Conservation (phyloP, 2,113 vertebrate species). For the Echinops telfairi region DNA sequence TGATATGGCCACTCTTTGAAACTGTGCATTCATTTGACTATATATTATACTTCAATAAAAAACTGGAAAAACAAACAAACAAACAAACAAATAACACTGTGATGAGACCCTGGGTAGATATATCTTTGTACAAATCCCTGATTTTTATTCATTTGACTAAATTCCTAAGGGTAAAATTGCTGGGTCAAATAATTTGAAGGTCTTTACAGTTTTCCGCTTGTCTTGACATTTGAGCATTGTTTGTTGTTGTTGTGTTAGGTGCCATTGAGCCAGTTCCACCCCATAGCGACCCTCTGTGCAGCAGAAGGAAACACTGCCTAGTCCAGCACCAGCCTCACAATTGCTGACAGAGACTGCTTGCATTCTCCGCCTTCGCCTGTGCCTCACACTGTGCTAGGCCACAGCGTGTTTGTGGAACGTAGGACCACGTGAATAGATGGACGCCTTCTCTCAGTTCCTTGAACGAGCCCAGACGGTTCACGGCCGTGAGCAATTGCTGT, state of each 20-base stretch:
- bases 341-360: not conserved
- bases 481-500: not conserved
- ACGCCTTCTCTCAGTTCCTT: conserved; percentile 6
- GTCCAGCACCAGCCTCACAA: too few species aligned
- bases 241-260: too few species aligned
- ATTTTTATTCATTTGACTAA: not conserved
- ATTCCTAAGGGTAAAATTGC: conserved; percentile 10
- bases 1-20: not conserved
- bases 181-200: not conserved
- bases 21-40: not conserved
- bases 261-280: too few species aligned
- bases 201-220: not conserved
- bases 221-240: not conserved
- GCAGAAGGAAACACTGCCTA: too few species aligned
- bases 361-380: conserved; percentile 1
- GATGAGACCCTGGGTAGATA: not conserved
- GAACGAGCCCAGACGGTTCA: not conserved
- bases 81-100: not conserved
- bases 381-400: not conserved
- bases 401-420: not conserved
- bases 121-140: not conserved
- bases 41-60: not conserved
- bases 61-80: not conserved
- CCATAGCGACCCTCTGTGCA: not conserved
- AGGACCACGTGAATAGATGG: not conserved